These are phyloP conservation scores for Canis aureus DNA, from an alignment of 2,113 vertebrate species.

Conservation along the genomic window DNA sequence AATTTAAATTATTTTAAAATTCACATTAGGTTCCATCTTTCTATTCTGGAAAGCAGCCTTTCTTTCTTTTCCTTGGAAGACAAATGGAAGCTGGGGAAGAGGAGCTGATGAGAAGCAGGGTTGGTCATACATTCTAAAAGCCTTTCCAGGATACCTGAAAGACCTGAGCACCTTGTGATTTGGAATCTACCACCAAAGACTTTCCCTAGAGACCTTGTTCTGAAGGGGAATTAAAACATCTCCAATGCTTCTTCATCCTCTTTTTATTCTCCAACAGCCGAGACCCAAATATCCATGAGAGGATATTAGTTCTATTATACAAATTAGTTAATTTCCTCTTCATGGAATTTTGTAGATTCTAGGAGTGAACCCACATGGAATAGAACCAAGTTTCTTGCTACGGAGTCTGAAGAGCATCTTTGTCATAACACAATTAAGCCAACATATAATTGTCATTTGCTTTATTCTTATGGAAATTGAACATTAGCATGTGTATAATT, in stretches of 20 bases:
- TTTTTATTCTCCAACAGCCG: neutral
- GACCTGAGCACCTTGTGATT: too few species aligned
- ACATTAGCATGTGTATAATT: conserved; percentile 79
- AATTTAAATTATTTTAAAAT: neutral
- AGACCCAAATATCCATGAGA: neutral
- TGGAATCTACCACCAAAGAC: rapidly evolving
- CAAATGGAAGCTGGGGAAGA: neutral
- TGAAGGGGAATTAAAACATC: neutral
- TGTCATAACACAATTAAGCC: conserved; percentile 80
- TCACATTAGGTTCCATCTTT: neutral
- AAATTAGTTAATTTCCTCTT: conserved; percentile 63
- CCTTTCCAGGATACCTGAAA: neutral
- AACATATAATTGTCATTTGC: conserved; percentile 81
- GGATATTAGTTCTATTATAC: conserved; percentile 17
- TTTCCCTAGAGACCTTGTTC: neutral
- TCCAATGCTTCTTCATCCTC: neutral
- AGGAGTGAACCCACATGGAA: conserved; percentile 58
- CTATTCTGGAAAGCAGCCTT: neutral
- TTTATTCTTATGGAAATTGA: conserved; percentile 83
- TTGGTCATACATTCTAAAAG: rapidly evolving
- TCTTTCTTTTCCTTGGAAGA: neutral
- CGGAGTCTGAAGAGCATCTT: conserved; percentile 69
- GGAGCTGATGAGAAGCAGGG: rapidly evolving
- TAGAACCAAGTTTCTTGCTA: conserved; percentile 69
- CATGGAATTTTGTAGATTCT: conserved; percentile 33